Conservation (phyloP, 2,888 invertebrate genomes). For the Spodoptera littoralis region DNA sequence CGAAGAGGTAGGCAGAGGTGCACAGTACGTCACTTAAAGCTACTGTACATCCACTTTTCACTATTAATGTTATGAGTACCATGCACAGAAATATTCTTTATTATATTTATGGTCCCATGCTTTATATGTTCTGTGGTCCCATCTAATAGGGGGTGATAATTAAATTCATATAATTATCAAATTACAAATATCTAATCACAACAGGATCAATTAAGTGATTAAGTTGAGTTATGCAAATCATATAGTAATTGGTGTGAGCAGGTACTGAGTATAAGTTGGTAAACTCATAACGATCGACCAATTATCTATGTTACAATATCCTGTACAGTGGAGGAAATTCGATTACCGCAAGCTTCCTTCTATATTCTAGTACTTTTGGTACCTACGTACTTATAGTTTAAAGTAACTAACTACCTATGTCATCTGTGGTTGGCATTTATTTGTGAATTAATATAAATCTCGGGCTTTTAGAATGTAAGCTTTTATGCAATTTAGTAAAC, state of each 20-base stretch:
- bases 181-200: conserved; percentile 5
- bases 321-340: conserved; percentile 64
- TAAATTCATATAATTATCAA: background rate
- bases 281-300: conserved; percentile 41
- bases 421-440: background rate
- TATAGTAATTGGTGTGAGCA: conserved; percentile 5
- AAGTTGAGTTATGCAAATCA: conserved; percentile 25
- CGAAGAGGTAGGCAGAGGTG: too few species aligned
- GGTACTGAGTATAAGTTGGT: conserved; percentile 7
- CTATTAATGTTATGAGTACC: too few species aligned
- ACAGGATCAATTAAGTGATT: conserved; percentile 23
- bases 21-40: too few species aligned
- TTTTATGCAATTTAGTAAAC: conserved; percentile 15
- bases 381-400: conserved; percentile 1
- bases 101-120: too few species aligned
- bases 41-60: too few species aligned
- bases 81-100: too few species aligned
- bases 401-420: too few species aligned
- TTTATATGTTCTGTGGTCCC: too few species aligned
- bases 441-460: background rate
- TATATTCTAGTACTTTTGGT: conserved; percentile 1
- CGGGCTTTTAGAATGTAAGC: background rate
- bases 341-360: conserved; percentile 60
- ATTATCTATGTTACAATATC: conserved; percentile 69
- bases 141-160: too few species aligned